Evolutionary conservation across 92 coral and sea anemone genomes (phyloP).

Genomic region (Muricea muricata): DNA sequence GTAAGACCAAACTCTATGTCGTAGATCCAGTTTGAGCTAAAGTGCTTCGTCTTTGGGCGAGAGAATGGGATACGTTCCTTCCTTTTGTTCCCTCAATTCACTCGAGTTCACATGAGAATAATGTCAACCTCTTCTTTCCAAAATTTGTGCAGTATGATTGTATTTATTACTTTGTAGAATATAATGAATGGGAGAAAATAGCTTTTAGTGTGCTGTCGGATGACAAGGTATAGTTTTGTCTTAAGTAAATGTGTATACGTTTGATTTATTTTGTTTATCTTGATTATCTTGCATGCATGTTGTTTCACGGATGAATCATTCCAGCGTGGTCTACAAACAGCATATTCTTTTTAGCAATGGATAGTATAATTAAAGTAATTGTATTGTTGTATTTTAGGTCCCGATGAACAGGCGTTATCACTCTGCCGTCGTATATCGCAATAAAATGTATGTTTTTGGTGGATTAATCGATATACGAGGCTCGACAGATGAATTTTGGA

Average conservation of each 20-base stretch:
- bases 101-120: too few species aligned
- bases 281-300: too few species aligned
- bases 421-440: conserved; percentile 79
- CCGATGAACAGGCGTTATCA: conserved; percentile 91
- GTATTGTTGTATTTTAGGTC: conserved; percentile 62
- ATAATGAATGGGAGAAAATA: conserved; percentile 24
- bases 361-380: not conserved
- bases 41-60: too few species aligned
- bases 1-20: conserved; percentile 59
- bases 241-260: not conserved
- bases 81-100: too few species aligned
- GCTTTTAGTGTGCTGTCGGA: not conserved
- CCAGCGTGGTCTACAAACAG: too few species aligned
- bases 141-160: not conserved
- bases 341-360: too few species aligned
- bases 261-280: too few species aligned
- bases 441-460: conserved; percentile 89
- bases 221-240: not conserved
- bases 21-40: not conserved
- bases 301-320: too few species aligned
- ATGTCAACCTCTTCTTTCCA: too few species aligned
- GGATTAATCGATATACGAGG: conserved; percentile 95
- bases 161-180: not conserved
- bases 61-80: too few species aligned
- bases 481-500: conserved; percentile 88